Evolutionary conservation across 2,888 invertebrate species (phyloP).

Genomic region (Leptinotarsa rubiginosa): DNA sequence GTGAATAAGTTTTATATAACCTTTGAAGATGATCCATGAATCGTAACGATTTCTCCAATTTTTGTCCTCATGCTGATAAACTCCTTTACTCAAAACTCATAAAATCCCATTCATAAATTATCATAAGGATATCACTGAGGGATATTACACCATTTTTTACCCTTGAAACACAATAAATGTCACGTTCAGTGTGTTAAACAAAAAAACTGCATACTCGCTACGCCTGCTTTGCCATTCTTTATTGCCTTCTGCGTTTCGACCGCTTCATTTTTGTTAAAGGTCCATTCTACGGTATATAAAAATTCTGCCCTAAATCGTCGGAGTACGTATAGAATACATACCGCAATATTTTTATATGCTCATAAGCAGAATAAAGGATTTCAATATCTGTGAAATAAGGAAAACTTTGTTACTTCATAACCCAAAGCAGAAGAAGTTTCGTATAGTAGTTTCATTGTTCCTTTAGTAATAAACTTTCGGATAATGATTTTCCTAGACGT

Average conservation of each 20-base stretch:
- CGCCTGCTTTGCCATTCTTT: slow-evolving; percentile 8
- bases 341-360: neutral
- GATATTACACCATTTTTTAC: slow-evolving; percentile 6
- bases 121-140: slow-evolving; percentile 8
- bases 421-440: neutral
- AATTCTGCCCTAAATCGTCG: neutral
- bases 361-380: neutral
- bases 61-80: too few species aligned
- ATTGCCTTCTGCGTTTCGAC: slow-evolving; percentile 6
- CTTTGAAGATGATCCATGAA: too few species aligned
- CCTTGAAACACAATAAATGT: slow-evolving; percentile 15
- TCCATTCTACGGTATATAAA: neutral
- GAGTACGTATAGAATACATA: neutral
- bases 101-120: slow-evolving; percentile 5
- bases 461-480: neutral
- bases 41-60: too few species aligned
- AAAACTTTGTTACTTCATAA: slow-evolving; percentile 8
- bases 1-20: too few species aligned
- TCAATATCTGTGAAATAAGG: neutral
- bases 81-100: neutral
- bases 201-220: slow-evolving; percentile 1
- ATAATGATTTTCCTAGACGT: neutral
- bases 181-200: neutral
- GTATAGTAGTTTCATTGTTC: neutral
- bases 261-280: slow-evolving; percentile 10